Evolutionary conservation across 2,888 invertebrate species (phyloP).

Genomic region (Hypercompe scribonia): DNA sequence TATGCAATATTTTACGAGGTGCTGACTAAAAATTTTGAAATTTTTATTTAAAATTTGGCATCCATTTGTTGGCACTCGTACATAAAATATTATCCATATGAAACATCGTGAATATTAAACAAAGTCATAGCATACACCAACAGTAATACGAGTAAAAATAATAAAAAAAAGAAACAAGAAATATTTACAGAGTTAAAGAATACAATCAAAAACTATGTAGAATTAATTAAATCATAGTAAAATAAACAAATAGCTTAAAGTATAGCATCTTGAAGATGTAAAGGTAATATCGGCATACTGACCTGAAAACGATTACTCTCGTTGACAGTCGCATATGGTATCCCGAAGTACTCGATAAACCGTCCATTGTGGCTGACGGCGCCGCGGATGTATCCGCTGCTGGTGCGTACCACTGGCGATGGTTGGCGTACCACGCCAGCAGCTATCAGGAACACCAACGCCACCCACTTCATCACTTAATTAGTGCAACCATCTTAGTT

Average conservation of each 20-base stretch:
- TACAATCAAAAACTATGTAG: too few species aligned
- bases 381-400: slow-evolving; percentile 71
- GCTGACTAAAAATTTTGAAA: too few species aligned
- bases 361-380: slow-evolving; percentile 68
- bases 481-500: slow-evolving; percentile 11
- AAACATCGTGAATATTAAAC: too few species aligned
- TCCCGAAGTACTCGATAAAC: slow-evolving; percentile 75
- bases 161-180: too few species aligned
- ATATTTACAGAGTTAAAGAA: too few species aligned
- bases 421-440: slow-evolving; percentile 73
- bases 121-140: too few species aligned
- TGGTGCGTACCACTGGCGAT: slow-evolving; percentile 68
- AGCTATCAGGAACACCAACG: slow-evolving; percentile 69
- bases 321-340: slow-evolving; percentile 76
- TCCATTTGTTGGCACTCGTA: too few species aligned
- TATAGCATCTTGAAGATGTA: not conserved
- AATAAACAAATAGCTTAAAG: not conserved
- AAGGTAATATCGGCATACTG: slow-evolving; percentile 14
- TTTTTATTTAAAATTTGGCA: too few species aligned
- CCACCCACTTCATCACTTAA: slow-evolving; percentile 73
- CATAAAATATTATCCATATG: too few species aligned
- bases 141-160: too few species aligned
- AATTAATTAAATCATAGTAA: too few species aligned
- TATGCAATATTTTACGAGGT: too few species aligned
- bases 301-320: slow-evolving; percentile 77